A percentile compares a stretch with the other conserved stretches of the same genome.
phyloP scores from a whole-genome alignment of 1,140 invertebrate species.

The Whitmania pigra region DNA sequence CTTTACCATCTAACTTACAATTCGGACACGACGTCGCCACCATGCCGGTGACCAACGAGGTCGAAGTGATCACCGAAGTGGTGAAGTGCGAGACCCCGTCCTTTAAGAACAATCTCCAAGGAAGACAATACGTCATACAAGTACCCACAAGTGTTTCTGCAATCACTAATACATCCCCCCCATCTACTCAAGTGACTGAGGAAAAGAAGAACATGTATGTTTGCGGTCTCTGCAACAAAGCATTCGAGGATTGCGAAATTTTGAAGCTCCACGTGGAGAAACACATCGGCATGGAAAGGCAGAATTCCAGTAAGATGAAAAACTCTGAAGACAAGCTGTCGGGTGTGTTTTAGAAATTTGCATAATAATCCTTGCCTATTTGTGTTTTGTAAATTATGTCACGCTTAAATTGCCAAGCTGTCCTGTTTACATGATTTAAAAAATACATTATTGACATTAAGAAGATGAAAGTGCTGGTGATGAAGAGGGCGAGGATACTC shows the following conservation, averaged over 20 bases:
- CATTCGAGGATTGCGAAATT: constrained; percentile 3
- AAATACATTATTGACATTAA: no score
- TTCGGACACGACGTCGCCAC: neutral
- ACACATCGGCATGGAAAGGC: constrained; percentile 6
- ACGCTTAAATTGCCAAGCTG: no score
- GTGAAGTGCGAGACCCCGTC: neutral
- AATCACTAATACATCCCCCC: neutral
- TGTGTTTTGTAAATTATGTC: no score
- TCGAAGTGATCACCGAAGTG: neutral
- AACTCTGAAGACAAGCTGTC: neutral
- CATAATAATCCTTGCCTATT: no score
- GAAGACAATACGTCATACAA: neutral
- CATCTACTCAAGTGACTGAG: neutral
- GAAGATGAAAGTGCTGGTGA: neutral
- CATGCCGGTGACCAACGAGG: neutral
- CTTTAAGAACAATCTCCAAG: no score
- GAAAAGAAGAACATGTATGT: constrained; percentile 8
- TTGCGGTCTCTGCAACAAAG: constrained; percentile 5
- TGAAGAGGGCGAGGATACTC: neutral
- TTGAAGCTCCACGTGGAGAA: constrained; percentile 10
- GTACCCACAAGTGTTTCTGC: neutral
- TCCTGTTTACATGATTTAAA: no score
- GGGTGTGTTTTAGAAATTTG: neutral
- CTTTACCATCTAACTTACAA: neutral
- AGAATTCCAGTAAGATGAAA: neutral